Evolutionary conservation across 2,888 invertebrate genomes (phyloP).

Genomic region (Conomelus anceps): DNA sequence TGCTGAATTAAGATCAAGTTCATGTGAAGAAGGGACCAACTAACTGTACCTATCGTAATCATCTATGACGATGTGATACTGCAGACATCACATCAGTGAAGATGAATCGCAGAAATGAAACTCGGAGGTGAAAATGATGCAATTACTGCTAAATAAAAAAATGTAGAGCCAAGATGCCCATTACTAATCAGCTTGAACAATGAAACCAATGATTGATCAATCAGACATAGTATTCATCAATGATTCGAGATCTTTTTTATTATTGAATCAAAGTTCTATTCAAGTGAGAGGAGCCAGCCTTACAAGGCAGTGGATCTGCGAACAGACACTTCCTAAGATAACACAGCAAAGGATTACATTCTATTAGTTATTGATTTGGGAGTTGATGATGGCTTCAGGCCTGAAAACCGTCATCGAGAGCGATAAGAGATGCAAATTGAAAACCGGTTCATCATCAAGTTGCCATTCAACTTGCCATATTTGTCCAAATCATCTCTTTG

Average conservation of each 20-base stretch:
- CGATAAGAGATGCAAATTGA: background rate
- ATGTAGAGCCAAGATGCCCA: no score
- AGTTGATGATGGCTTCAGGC: background rate
- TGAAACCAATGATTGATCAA: background rate
- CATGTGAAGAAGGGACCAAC: no score
- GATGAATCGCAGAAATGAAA: no score
- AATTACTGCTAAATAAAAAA: no score
- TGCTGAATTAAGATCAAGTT: no score
- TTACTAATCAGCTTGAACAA: background rate
- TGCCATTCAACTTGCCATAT: background rate
- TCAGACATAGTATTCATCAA: background rate
- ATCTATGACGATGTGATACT: no score
- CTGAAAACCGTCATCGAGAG: background rate
- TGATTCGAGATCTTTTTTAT: background rate
- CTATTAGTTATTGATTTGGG: background rate
- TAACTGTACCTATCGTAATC: no score
- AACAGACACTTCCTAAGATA: background rate
- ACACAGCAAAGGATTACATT: background rate
- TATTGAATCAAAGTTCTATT: background rate
- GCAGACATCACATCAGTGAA: no score
- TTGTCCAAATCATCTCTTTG: background rate
- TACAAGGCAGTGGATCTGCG: background rate
- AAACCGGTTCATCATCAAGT: background rate
- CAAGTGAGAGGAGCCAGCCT: background rate
- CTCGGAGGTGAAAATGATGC: no score